Conservation (phyloP, 2,113 vertebrate species). For the Peucedramus taeniatus region DNA sequence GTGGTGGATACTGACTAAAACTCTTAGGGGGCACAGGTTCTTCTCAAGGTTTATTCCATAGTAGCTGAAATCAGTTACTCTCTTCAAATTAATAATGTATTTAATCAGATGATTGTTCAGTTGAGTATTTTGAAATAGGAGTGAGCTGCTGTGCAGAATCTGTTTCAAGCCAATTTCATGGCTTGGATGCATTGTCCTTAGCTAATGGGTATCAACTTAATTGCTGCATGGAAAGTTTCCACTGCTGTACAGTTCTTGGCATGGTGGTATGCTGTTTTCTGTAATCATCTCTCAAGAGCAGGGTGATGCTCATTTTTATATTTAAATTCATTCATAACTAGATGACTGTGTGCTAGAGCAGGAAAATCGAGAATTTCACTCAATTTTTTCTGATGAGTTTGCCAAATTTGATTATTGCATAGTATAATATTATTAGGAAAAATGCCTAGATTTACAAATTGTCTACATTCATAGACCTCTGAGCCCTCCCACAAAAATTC, state of each 20-base stretch:
- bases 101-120: background rate
- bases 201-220: background rate
- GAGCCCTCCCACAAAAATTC: background rate
- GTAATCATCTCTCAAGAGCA: background rate
- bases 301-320: conserved; percentile 14
- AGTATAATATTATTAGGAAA: conserved; percentile 49
- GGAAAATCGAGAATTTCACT: conserved; percentile 42
- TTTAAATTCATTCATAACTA: conserved; percentile 62
- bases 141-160: background rate
- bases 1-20: background rate
- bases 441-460: conserved; percentile 56
- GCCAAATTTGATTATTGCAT: conserved; percentile 30
- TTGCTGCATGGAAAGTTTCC: background rate
- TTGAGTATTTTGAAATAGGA: background rate
- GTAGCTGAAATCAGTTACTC: background rate
- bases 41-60: background rate
- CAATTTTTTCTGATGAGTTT: conserved; percentile 57
- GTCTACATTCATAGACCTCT: conserved; percentile 23
- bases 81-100: background rate
- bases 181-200: background rate
- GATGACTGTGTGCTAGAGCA: conserved; percentile 38
- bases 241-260: background rate
- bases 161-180: background rate
- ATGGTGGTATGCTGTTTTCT: background rate
- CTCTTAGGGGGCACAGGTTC: background rate